Evolutionary conservation across 1,140 invertebrate genomes (phyloP), one percentile per base, ranked within the genome.

Genomic region (Ectropis grisescens): DNA sequence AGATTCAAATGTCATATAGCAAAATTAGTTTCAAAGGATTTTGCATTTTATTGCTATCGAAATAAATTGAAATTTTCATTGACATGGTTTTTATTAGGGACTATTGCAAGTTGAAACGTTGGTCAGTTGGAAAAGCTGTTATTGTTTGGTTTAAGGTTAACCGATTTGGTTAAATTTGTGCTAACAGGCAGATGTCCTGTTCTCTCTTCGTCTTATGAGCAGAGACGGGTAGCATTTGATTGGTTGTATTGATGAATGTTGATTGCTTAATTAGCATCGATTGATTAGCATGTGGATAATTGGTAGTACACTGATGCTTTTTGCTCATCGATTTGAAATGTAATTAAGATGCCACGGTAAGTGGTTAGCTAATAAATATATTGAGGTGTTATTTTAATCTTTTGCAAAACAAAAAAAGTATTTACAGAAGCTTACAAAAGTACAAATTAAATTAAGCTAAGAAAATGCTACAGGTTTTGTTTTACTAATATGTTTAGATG

Each of bases 131-230:
- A 57, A 72, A 74, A 80, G 74, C 71, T 76, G 69, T 76, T 76
- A 75, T 80, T 80, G 75, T 80, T 80, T 75, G 69, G 66, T 75
- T 70, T 67, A 56, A 61, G 75, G 75, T 75, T 80, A 75, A 80
- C 75, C 75, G 75, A 76, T 75, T 76, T 76, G 70, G 75, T 76
- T 76, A 72, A 74, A 68, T 76, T 59, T 76, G 72, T 72, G 72
- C 67, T 75, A 75, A 71, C 64, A 69, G 64, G 64, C 69, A 75
- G 65, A 67, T 64, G 67, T 54, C 56, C 59, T 57, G 49, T 49
- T 47, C 47, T 57, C 56, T 54, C 54, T 53, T 58, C 19, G 37
- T 58, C 55, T 44, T 30, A 6, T 33, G 11, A n/a, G 41, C 22
- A 37, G 13, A 42, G 45, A 48, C 40, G 51, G 42, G 40, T 33